These are phyloP conservation scores for Mirounga angustirostris DNA, from an alignment of 2,113 vertebrate genomes.

Conservation along the genomic window DNA sequence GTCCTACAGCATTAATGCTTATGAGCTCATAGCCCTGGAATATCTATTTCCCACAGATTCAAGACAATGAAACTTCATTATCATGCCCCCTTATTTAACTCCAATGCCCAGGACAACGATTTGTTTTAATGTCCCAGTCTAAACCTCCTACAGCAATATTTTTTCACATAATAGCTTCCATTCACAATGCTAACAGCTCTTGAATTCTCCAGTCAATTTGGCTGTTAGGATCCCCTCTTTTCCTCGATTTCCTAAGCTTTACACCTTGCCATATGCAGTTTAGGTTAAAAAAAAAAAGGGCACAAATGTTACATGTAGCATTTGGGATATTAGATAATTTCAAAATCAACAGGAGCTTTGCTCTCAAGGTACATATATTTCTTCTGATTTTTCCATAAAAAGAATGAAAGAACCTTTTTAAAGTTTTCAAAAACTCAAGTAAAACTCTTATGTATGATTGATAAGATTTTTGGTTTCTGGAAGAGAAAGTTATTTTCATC, in stretches of 20 bases:
- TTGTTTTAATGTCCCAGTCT: conserved; percentile 72
- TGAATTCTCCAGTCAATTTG: conserved; percentile 62
- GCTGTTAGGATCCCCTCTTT: neutral
- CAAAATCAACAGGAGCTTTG: conserved; percentile 43
- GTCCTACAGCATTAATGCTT: conserved; percentile 15
- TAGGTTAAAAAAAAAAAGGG: neutral
- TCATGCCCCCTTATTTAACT: conserved; percentile 68
- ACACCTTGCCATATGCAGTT: neutral
- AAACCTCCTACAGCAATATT: conserved; percentile 66
- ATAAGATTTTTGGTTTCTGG: conserved; percentile 34
- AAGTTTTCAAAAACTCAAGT: conserved; percentile 32
- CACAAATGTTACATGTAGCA: neutral
- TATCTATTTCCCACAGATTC: conserved; percentile 61
- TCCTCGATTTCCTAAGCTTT: conserved; percentile 43
- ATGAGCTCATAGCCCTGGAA: neutral
- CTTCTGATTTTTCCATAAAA: conserved; percentile 57
- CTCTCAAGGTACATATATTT: conserved; percentile 23
- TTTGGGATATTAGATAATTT: neutral
- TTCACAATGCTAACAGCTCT: conserved; percentile 65
- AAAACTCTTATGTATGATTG: neutral
- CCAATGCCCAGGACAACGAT: conserved; percentile 55
- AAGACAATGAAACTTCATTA: conserved; percentile 71
- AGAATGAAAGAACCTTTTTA: conserved; percentile 62
- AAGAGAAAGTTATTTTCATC: conserved; percentile 48
- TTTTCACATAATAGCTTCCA: conserved; percentile 63